Base-by-base conservation (phyloP, 2,888 invertebrate species). In the Leucoma salicis region DNA sequence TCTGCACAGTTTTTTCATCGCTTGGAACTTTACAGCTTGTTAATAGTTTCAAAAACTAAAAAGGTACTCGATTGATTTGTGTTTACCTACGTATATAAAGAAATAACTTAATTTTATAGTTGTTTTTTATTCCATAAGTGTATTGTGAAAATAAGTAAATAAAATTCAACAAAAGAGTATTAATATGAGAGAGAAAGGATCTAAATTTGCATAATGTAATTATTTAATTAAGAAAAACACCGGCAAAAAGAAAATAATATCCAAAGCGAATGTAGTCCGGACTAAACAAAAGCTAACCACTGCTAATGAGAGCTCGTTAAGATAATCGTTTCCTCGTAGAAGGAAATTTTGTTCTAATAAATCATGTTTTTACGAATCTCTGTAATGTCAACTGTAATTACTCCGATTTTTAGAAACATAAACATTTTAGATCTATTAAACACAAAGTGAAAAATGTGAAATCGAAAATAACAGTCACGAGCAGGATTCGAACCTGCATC, bases 161-260 rank as follows among this genome's bases (percentile, higher is more conserved):
- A 39, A 42, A 32, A 43, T 49, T 28, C 48, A 39, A 57, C 58
- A 54, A 49, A 46, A 54, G 58, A 62, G 60, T 66, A 70, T 72
- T 66, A 68, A 66, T 65, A 58, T 41, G 51, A 57, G 53, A 57
- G 45, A 42, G 55, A 55, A n/a, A 51, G 43, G 63, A 61, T 57
- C 61, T 57, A 70, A 74, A 82, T 80, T 78, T 67, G 69, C 79
- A 78, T 80, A 77, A 78, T 68, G 71, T 78, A 76, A 81, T 81
- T 78, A 67, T 56, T 53, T 61, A 75, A 76, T 70, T 68, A 63
- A 57, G 63, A 65, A 70, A 68, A 73, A 70, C 62, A 63, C 48
- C 56, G 49, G 43, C 32, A 56, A 60, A 53, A 56, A 51, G 57
- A 53, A 53, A 67, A n/a, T 10, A 27, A 66, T 58, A 54, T 51